Evolutionary conservation across 2,888 invertebrate species (phyloP).

Genomic region (Tetheella fluctuosa): DNA sequence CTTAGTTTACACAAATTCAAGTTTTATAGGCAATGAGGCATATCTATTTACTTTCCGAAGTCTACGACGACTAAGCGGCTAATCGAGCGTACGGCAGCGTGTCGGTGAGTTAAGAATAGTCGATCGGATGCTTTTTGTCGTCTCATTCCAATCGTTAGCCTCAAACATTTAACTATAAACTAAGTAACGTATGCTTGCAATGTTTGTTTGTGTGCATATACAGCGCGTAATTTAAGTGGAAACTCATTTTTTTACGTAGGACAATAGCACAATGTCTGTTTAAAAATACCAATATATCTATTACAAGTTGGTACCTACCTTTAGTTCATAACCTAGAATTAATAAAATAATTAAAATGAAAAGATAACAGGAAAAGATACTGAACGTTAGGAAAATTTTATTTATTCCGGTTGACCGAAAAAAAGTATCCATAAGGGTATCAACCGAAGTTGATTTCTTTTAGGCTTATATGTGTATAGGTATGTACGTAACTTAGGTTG

Average conservation of each 20-base stretch:
- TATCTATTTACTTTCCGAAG: constrained; percentile 23
- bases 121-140: constrained; percentile 65
- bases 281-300: neutral
- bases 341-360: too few species aligned
- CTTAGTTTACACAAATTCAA: neutral
- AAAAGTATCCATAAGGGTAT: too few species aligned
- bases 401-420: too few species aligned
- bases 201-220: constrained; percentile 40
- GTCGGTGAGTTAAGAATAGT: constrained; percentile 60
- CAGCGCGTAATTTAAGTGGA: constrained; percentile 4
- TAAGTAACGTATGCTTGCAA: constrained; percentile 47
- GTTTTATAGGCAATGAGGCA: neutral
- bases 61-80: constrained; percentile 43
- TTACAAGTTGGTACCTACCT: too few species aligned
- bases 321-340: too few species aligned
- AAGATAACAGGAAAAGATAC: too few species aligned
- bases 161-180: constrained; percentile 41
- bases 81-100: constrained; percentile 55
- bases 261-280: constrained; percentile 1
- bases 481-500: too few species aligned
- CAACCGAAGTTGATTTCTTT: too few species aligned
- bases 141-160: constrained; percentile 62
- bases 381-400: too few species aligned
- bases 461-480: too few species aligned
- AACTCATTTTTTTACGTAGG: constrained; percentile 1